phyloP scores from a whole-genome alignment of 2,113 vertebrate genomes.

The Hemichromis elongatus region DNA sequence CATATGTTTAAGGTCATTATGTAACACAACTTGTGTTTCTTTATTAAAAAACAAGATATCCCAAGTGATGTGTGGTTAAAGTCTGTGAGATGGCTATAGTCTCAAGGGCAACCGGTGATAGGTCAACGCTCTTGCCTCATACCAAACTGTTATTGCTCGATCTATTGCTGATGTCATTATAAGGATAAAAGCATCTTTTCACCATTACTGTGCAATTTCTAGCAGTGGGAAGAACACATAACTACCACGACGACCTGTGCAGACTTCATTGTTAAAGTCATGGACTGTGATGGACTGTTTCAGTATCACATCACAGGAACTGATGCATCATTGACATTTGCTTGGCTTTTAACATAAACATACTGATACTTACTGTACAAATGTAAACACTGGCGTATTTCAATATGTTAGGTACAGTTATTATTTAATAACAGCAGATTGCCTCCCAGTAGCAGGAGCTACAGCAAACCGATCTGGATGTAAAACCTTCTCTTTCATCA shows the following conservation, averaged over 20 bases:
- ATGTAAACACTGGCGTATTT: not conserved
- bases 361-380: not conserved
- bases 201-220: not conserved
- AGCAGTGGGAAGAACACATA: fast-evolving
- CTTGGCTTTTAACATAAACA: not conserved
- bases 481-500: not conserved
- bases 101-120: not conserved
- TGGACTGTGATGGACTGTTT: not conserved
- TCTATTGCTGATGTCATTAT: not conserved
- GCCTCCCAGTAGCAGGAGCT: not conserved
- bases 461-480: not conserved
- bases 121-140: fast-evolving
- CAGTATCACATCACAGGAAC: not conserved
- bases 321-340: not conserved
- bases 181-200: not conserved
- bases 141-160: not conserved
- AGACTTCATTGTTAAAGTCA: not conserved
- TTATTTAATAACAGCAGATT: not conserved
- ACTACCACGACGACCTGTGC: fast-evolving
- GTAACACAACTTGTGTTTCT: not conserved
- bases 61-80: not conserved
- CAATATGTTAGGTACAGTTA: not conserved
- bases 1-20: not conserved
- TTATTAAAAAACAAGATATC: not conserved
- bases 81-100: not conserved